Base-by-base conservation (phyloP, 2,797 vertebrate genomes). In the Cossypha caffra region DNA sequence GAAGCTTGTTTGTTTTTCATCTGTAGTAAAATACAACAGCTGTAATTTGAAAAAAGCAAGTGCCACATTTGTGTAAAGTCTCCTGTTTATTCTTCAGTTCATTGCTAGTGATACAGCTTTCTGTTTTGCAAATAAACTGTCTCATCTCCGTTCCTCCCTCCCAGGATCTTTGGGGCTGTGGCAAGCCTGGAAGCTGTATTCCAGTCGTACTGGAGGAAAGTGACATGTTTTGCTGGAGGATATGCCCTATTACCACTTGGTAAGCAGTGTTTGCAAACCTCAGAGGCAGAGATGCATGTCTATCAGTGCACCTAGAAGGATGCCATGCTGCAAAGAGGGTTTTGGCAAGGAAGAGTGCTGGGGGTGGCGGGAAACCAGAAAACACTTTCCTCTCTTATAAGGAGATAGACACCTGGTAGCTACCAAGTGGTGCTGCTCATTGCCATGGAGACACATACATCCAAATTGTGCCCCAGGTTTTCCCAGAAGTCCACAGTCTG, bases 41-140 rank as follows among this genome's bases (percentile, higher is more conserved):
- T 81, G 51, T 88, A 93, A 92, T 97, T 95, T 94, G 83, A 91
- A 95, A 96, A 96, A 86, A 91, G 85, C 92, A 96, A 96, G 76
- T 88, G 87, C 92, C 59, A 74, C 82, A 87, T 86, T 95, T 93
- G 72, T 94, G 78, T 75, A 66, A 91, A 90, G 54, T 63, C 63
- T 75, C 92, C 80, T 95, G 74, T 95, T 96, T 95, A 80, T 87
- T 94, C 93, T 85, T 93, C 85, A 93, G 81, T 94, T 96, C 92
- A 92, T 87, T 92, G 81, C n/a, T 81, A 64, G 88, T 0, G 1
- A 78, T 90, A 92, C 82, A 86, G 78, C 51, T 64, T 72, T 93
- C 83, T 88, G 52, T 75, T 91, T 86, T 76, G 55, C 67, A 95
- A 93, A 95, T 91, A 94, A 96, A 84, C 58, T 67, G n/a, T 71